These are phyloP conservation scores for Syndactyla subalaris DNA, from an alignment of 2,797 vertebrate genomes.

Conservation along the genomic window DNA sequence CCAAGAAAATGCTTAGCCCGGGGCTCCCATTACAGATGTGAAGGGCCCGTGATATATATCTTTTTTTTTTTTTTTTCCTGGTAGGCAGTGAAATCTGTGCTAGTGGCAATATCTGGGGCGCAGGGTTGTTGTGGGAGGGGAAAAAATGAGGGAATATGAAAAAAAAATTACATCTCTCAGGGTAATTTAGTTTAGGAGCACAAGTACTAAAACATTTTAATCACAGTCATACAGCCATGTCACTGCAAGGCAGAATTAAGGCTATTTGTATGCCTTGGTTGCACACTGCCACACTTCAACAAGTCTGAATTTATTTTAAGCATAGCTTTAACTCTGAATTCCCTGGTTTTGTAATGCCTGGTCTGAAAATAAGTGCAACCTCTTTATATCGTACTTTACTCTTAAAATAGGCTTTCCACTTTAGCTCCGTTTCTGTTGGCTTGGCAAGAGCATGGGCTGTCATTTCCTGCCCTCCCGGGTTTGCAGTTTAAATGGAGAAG, in stretches of 20 bases:
- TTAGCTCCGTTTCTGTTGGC: conserved; percentile 11
- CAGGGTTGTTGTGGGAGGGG: background rate
- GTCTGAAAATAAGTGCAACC: conserved; percentile 13
- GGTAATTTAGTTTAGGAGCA: conserved; percentile 30
- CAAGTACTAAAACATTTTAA: conserved; percentile 50
- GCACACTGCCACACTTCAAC: conserved; percentile 30
- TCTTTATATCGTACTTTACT: background rate
- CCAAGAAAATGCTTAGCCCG: background rate
- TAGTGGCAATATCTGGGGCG: conserved; percentile 3
- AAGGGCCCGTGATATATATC: background rate
- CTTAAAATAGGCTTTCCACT: conserved; percentile 23
- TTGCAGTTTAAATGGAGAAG: conserved; percentile 9
- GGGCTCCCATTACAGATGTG: background rate
- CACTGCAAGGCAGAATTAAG: conserved; percentile 38
- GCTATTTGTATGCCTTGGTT: conserved; percentile 38
- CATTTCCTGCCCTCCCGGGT: conserved; percentile 4
- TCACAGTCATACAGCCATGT: conserved; percentile 35
- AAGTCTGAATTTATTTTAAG: conserved; percentile 48
- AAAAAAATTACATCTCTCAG: conserved; percentile 15
- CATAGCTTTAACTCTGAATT: conserved; percentile 38
- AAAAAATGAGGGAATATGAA: background rate
- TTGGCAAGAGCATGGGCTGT: background rate
- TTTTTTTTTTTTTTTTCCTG: background rate
- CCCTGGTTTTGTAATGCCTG: background rate
- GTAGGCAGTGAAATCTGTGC: conserved; percentile 7